phyloP scores from a whole-genome alignment of 2,113 vertebrate genomes.

The Aramus guarauna region DNA sequence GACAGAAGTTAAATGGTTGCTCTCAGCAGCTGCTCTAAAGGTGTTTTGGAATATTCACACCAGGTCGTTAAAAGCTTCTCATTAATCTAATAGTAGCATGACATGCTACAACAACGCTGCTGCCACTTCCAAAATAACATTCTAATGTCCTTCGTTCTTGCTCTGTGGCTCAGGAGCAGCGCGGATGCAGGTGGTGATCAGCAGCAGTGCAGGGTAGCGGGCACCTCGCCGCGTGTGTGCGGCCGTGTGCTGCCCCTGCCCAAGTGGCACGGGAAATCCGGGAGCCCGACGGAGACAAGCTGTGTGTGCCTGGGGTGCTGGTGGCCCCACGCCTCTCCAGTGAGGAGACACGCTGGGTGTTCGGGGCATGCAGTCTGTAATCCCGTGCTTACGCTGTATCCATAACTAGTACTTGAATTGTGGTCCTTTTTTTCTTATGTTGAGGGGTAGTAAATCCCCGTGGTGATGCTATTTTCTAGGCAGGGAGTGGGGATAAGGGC shows the following conservation, averaged over 20 bases:
- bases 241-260: neutral
- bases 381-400: neutral
- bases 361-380: neutral
- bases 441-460: neutral
- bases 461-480: neutral
- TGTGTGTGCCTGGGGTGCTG: neutral
- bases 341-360: accelerated
- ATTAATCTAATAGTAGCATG: neutral
- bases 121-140: neutral
- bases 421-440: accelerated
- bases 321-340: neutral
- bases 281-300: neutral
- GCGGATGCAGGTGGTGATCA: accelerated
- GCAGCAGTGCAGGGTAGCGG: accelerated
- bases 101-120: accelerated
- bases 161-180: neutral
- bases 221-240: accelerated
- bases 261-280: too few relatives aligned
- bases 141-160: accelerated
- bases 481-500: neutral
- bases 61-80: neutral
- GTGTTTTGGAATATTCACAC: neutral
- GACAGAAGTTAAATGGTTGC: neutral
- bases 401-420: neutral
- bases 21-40: neutral